Base-by-base conservation (phyloP, 2,113 vertebrate genomes). In the Serilophus lunatus region DNA sequence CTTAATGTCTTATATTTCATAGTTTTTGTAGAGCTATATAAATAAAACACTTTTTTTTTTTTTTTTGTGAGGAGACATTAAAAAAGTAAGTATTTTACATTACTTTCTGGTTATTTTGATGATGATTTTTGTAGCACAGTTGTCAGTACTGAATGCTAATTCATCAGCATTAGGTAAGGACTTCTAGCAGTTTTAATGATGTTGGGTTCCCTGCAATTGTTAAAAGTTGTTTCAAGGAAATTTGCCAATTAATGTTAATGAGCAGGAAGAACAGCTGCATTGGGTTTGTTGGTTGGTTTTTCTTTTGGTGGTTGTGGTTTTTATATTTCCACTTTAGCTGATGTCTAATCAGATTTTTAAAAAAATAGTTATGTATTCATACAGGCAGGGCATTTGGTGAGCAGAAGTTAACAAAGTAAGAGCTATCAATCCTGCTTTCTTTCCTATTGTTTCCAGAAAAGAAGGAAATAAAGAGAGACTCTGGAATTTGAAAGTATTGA, bases 401-500 rank as follows among this genome's bases (percentile, higher is more conserved):
- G 87, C 96, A 97, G 93, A 96, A 86, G 94, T 97, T 96, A 97
- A 97, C 95, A 93, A 97, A 97, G 93, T 94, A 95, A 88, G 68
- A 95, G 92, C 96, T 97, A 97, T 97, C 96, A 96, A 96, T 97
- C 95, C 92, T 92, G 7, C 59, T 87, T 81, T 64, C 81, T 94
- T 88, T 90, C 61, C 56, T 94, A 74, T 97, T 97, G 96, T 98
- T 97, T 96, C 96, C 92, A 93, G 93, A 85, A 94, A 93, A 91
- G 91, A 97, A 96, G 97, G 96, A 95, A 95, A 97, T 96, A 95
- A 94, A 97, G 94, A 93, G 95, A 96, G 96, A 95, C 95, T 94
- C 92, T 74, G 92, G 96, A 97, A 97, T 98, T 97, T 92, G 82
- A 76, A 96, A 95, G 92, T 94, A 31, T 82, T 97, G 97, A 98